Evolutionary conservation across 2,113 vertebrate species (phyloP), one percentile per base, ranked within the genome.

Genomic region (Neogobius melanostomus): DNA sequence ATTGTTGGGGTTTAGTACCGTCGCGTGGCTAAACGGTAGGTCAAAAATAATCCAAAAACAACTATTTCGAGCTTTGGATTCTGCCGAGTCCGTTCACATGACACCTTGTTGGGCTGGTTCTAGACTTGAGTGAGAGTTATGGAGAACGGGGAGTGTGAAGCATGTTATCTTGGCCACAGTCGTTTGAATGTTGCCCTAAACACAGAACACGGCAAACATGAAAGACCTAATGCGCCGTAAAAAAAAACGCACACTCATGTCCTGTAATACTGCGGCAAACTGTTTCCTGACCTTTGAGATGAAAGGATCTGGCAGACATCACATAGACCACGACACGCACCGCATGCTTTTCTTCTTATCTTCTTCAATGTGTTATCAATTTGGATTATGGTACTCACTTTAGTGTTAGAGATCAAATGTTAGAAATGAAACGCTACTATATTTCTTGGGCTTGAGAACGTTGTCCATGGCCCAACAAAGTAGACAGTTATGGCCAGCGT

Each of bases 151-250:
- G 52, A 53, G 5, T 10, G 9, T 53, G 4, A 36, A 8, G 6
- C 5, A 53, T 16, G 7, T 54, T 54, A 54, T 21, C 21, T 54
- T 54, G 16, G 16, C 0, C 17, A 21, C 8, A 11, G 53, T 54
- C 11, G 15, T 14, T 52, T 52, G 14, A 52, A n/a, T 52, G 50
- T 7, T 52, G 50, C 50, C 15, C 15, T 10, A 21, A 21, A 21
- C 11, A 57, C 6, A 2, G 21, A 36, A 42, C 28, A 42, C 3
- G 28, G 28, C 42, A 16, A 77, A 84, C 68, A 82, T 77, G 56
- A 88, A 87, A 84, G 73, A 52, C 72, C 45, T 11, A 47, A 82
- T 67, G 44, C 46, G 49, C 36, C 67, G 21, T 77, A 82, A 81
- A 63, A 73, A 82, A 81, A 63, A 73, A 36, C 66, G 74, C 28